Base-by-base conservation (phyloP, 2,113 vertebrate species). In the Gallinago media region DNA sequence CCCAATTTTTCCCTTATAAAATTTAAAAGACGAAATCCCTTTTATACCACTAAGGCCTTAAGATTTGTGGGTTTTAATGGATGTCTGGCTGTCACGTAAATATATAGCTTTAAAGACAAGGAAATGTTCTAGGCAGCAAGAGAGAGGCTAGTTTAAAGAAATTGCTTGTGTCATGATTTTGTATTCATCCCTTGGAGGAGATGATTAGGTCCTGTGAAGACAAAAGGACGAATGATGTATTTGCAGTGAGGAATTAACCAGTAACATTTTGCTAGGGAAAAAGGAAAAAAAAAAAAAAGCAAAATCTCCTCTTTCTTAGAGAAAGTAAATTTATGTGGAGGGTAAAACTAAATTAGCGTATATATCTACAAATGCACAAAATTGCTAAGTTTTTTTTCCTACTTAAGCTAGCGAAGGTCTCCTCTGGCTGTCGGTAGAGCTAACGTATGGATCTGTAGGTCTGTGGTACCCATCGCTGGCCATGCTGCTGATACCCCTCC, bases 181-280 rank as follows among this genome's bases (percentile, higher is more conserved):
- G 0, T 63, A 68, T 91, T 88, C 74, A 76, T 79, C 49, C 74
- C 75, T 92, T 34, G 55, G 87, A 94, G 84, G 78, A 63, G 49
- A 85, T 91, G n/a, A 89, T 92, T 82, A 88, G 81, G 87, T 94
- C 72, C 58, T 89, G 20, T 82, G 75, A 96, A 94, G 89, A 89
- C 49, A 85, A 85, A 85, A 96, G 66, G 66, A 58, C 18, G 32
- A 79, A 70, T 82, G 22, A 46, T 76, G 15, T 26, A n/a, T 96
- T 75, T 67, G 67, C 87, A 56, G 56, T 2, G 4, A 32, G 54
- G 61, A 87, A 91, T 89, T 91, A 85, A 92, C 27, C 31, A 27
- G 12, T 71, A 66, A 22, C 12, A 9, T 27, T 79, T 80, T 88
- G 79, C 67, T 42, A 70, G 49, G 52, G 38, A 3, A 42, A 73